Evolutionary conservation across 2,888 invertebrate genomes (phyloP), one percentile per base, ranked within the genome.

Genomic region (Metacarcinus magister): DNA sequence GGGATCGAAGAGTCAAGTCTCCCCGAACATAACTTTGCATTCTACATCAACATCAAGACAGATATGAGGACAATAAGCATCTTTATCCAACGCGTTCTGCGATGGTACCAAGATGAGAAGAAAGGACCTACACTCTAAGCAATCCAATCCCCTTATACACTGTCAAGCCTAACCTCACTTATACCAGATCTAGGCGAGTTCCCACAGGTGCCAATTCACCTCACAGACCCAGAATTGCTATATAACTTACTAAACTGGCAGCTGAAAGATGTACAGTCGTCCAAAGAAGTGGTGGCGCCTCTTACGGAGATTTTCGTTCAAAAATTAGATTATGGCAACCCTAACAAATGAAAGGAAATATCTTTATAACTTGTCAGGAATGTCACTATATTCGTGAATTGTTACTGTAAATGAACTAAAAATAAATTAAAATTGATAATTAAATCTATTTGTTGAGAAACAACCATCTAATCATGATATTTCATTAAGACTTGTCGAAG

Each of bases 211-310:
- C 98, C 98, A 0, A 98, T 98, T 2, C 98, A 99, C 97, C 98
- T 98, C n/a, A 96, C 97, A 95, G 99, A 99, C 97, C 98, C 98
- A 96, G 99, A 99, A 39, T 98, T 98, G 13, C 97, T 99, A 94
- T 99, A 99, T 97, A 98, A 98, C 96, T 97, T 98, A 0, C 97
- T 99, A 97, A 99, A 99, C 97, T 99, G 99, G 99, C 99, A 99
- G 98, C 98, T 99, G 97, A 98, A 98, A 2, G 99, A 99, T 0
- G 98, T n/a, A n/a, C n/a, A n/a, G n/a, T n/a, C n/a, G n/a, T n/a
- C n/a, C n/a, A n/a, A n/a, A n/a, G n/a, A n/a, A n/a, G n/a, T n/a
- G n/a, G n/a, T n/a, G n/a, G n/a, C n/a, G n/a, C n/a, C n/a, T n/a
- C n/a, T n/a, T n/a, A n/a, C n/a, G n/a, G n/a, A n/a, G n/a, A n/a